Evolutionary conservation across 2,797 vertebrate species (phyloP).

Genomic region (Natrix natrix): DNA sequence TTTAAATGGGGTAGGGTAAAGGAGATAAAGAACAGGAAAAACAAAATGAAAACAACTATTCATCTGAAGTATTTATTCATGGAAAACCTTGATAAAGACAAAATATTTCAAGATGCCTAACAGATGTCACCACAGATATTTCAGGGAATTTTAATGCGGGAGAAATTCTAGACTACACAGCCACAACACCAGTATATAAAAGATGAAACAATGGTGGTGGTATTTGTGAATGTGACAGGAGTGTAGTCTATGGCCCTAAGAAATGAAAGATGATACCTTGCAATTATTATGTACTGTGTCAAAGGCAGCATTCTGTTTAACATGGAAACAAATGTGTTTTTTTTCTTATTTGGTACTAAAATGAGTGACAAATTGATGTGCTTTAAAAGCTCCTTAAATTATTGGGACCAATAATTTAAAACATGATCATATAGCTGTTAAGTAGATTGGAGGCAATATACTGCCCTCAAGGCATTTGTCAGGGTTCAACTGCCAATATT

Average conservation of each 20-base stretch:
- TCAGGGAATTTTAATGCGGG: background rate
- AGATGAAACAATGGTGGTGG: background rate
- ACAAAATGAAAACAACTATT: background rate
- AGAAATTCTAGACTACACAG: background rate
- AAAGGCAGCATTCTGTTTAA: background rate
- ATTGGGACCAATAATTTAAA: background rate
- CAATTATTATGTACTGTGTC: background rate
- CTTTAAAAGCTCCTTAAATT: constrained; percentile 60
- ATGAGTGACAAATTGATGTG: constrained; percentile 50
- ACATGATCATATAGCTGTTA: background rate
- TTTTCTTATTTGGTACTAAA: background rate
- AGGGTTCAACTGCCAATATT: background rate
- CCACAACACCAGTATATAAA: background rate
- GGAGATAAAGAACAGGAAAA: background rate
- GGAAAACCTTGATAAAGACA: background rate
- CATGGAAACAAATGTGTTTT: background rate
- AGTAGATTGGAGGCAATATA: background rate
- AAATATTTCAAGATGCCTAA: background rate
- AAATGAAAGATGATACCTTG: background rate
- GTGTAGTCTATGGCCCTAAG: background rate
- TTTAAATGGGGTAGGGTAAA: background rate
- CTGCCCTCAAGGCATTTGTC: background rate
- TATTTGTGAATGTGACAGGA: background rate
- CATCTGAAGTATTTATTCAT: background rate
- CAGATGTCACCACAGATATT: background rate